Evolutionary conservation across 2,113 vertebrate species (phyloP).

Genomic region (Oncorhynchus gorbuscha): DNA sequence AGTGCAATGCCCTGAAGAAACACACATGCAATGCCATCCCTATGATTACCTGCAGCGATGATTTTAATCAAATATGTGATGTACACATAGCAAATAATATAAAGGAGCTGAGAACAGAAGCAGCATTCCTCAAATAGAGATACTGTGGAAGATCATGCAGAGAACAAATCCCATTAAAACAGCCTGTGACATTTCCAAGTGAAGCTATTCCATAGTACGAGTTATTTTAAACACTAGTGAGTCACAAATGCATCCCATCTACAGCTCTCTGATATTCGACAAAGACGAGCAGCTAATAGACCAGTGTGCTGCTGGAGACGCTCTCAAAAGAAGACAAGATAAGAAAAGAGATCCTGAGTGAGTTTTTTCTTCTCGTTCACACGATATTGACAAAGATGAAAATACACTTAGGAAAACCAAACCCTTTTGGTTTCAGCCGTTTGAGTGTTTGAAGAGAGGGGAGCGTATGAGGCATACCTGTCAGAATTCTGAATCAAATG

Average conservation of each 20-base stretch:
- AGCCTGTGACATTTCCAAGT: slow-evolving; percentile 14
- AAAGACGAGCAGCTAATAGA: slow-evolving; percentile 62
- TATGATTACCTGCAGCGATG: slow-evolving; percentile 47
- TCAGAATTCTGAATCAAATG: slow-evolving; percentile 22
- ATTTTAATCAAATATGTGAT: slow-evolving; percentile 63
- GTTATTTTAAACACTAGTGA: slow-evolving; percentile 65
- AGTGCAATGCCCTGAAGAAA: slow-evolving; percentile 58
- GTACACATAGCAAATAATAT: slow-evolving; percentile 51
- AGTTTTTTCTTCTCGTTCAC: slow-evolving; percentile 34
- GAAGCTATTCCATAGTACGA: slow-evolving; percentile 50
- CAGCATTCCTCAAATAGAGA: slow-evolving; percentile 44
- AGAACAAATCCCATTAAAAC: slow-evolving; percentile 18
- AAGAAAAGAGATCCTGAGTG: slow-evolving; percentile 37
- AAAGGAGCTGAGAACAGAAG: slow-evolving; percentile 40
- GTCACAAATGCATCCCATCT: slow-evolving; percentile 60
- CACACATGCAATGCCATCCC: slow-evolving; percentile 56
- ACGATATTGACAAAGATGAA: slow-evolving; percentile 56
- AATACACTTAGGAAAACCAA: slow-evolving; percentile 45
- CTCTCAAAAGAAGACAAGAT: slow-evolving; percentile 58
- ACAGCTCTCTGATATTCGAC: slow-evolving; percentile 25
- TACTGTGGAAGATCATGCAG: slow-evolving; percentile 26
- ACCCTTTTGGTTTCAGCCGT: slow-evolving; percentile 22
- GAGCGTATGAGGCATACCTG: slow-evolving; percentile 12
- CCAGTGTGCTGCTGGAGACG: slow-evolving; percentile 58
- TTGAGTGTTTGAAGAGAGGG: slow-evolving; percentile 31